These are phyloP conservation scores for Pristionchus fissidentatus DNA, from an alignment of 2,888 invertebrate species.

Conservation along the genomic window DNA sequence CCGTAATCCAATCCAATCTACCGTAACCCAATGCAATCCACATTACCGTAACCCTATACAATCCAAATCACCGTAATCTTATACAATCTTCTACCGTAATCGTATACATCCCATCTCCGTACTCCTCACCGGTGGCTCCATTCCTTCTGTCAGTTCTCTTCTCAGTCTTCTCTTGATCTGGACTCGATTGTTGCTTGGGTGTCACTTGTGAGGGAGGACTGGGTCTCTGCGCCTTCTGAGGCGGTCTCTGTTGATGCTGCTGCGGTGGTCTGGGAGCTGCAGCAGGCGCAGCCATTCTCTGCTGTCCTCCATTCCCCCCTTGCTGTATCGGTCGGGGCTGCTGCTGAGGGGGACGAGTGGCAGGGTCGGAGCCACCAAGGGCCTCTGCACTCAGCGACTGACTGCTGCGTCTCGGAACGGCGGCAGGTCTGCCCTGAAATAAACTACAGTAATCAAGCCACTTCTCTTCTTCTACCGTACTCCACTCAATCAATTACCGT, in stretches of 20 bases:
- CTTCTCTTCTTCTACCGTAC: not conserved
- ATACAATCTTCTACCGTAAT: not conserved
- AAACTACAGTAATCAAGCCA: no score
- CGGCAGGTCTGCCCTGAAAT: not conserved
- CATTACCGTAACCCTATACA: no score
- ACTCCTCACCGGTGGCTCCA: not conserved
- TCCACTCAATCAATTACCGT: no score
- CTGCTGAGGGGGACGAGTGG: not conserved
- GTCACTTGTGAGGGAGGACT: not conserved
- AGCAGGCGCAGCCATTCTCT: not conserved
- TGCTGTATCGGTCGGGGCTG: not conserved
- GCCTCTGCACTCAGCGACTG: slow-evolving; percentile 15
- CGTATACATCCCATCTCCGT: not conserved
- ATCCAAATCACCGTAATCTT: no score
- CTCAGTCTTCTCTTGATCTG: slow-evolving; percentile 33
- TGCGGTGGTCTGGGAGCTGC: not conserved
- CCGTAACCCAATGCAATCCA: no score
- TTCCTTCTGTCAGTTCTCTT: not conserved
- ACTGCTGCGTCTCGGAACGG: slow-evolving; percentile 6
- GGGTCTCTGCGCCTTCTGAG: not conserved
- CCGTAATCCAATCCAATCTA: no score
- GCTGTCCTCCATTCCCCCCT: no score
- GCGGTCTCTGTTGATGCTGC: not conserved
- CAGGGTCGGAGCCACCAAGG: no score
- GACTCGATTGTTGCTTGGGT: slow-evolving; percentile 2